A percentile compares a stretch with the other conserved stretches of the same genome.
These are phyloP conservation scores for Elaphurus davidianus DNA, from an alignment of 2,113 vertebrate genomes.

Conservation along the genomic window DNA sequence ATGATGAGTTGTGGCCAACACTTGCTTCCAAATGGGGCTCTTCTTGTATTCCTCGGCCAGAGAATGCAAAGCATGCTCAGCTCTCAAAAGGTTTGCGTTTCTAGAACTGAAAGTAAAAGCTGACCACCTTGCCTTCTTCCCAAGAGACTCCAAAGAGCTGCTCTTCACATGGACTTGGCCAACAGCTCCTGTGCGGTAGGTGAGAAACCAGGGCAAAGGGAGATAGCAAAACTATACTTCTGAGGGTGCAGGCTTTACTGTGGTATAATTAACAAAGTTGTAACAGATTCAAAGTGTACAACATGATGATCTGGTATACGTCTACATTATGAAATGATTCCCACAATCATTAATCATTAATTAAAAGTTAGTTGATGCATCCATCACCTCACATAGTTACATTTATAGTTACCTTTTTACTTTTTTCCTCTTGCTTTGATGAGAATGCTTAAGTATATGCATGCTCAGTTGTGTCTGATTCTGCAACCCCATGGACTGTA, in stretches of 20 bases:
- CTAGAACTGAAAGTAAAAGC: not conserved
- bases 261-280: not conserved
- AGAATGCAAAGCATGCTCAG: not conserved
- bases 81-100: not conserved
- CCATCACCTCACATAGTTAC: not conserved
- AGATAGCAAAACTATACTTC: not conserved
- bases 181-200: not conserved
- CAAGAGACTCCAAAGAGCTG: not conserved
- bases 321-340: not conserved
- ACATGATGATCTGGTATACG: not conserved
- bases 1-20: not conserved
- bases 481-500: not conserved
- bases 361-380: not conserved
- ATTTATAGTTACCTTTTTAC: not conserved
- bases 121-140: not conserved
- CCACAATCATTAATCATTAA: not conserved
- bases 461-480: not conserved
- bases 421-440: not conserved
- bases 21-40: not conserved
- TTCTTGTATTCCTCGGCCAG: not conserved
- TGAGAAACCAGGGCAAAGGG: no score
- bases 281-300: not conserved
- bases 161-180: not conserved
- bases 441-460: not conserved
- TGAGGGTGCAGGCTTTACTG: not conserved